These are phyloP conservation scores for Argyresthia goedartella DNA, from an alignment of 2,888 invertebrate species.

Conservation along the genomic window DNA sequence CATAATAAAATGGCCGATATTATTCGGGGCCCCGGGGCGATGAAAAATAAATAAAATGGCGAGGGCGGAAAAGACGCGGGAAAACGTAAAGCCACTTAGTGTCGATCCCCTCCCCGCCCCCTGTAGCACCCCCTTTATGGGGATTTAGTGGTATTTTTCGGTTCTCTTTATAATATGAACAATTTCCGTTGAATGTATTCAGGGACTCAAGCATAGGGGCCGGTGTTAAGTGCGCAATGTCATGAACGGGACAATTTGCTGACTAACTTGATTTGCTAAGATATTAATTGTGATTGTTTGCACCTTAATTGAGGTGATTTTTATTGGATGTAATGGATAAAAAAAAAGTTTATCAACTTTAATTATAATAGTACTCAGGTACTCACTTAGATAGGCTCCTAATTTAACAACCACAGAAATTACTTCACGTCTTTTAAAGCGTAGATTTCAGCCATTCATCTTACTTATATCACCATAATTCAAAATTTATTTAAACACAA, in stretches of 20 bases:
- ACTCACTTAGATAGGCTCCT: no score
- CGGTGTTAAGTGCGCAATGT: background rate
- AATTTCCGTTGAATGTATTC: slow-evolving; percentile 3
- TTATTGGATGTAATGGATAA: no score
- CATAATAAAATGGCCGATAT: slow-evolving; percentile 58
- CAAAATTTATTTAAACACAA: no score
- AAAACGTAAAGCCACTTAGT: slow-evolving; percentile 59
- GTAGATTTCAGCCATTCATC: no score
- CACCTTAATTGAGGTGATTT: no score
- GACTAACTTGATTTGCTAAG: background rate
- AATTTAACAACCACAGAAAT: no score
- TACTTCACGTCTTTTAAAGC: no score
- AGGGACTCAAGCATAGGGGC: background rate
- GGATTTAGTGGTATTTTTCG: slow-evolving; percentile 19
- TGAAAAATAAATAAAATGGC: slow-evolving; percentile 66
- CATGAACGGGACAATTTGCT: background rate
- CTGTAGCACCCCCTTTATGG: slow-evolving; percentile 10
- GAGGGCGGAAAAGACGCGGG: slow-evolving; percentile 26
- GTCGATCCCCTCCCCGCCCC: slow-evolving; percentile 41
- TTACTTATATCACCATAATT: no score
- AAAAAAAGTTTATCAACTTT: no score
- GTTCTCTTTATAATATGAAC: background rate
- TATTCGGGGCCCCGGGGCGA: slow-evolving; percentile 53
- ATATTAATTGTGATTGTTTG: no score
- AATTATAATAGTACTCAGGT: no score